These are phyloP conservation scores for Silurus lanzhouensis DNA, from an alignment of 2,797 vertebrate genomes.

Conservation along the genomic window DNA sequence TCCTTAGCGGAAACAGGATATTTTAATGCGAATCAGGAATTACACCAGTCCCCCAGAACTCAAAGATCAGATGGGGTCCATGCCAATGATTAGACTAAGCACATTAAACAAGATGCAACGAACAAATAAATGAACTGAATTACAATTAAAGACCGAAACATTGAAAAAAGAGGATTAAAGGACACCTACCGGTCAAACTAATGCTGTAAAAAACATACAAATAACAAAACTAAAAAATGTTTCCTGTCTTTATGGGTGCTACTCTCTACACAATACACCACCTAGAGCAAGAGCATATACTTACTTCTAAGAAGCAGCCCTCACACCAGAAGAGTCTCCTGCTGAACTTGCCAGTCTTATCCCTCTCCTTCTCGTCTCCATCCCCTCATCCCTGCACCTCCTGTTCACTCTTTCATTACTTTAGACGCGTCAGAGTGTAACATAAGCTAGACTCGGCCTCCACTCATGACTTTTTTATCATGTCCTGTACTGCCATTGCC, in stretches of 20 bases:
- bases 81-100: slow-evolving; percentile 28
- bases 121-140: not conserved
- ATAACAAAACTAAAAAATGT: not conserved
- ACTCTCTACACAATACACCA: not conserved
- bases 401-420: slow-evolving; percentile 57
- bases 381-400: slow-evolving; percentile 43
- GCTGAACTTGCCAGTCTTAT: slow-evolving; percentile 48
- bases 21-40: slow-evolving; percentile 47
- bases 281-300: not conserved
- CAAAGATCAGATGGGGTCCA: slow-evolving; percentile 45
- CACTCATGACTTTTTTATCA: slow-evolving; percentile 83
- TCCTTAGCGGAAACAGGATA: slow-evolving; percentile 55
- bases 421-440: slow-evolving; percentile 72
- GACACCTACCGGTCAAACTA: not conserved
- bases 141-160: not conserved
- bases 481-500: slow-evolving; percentile 29
- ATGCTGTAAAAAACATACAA: not conserved
- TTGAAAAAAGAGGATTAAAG: not conserved
- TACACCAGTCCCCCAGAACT: slow-evolving; percentile 34
- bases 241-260: not conserved
- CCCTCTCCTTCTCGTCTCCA: slow-evolving; percentile 43
- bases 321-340: slow-evolving; percentile 46
- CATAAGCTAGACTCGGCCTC: slow-evolving; percentile 73
- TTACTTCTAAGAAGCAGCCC: not conserved
- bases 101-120: slow-evolving; percentile 14